Percentiles rank a stretch among this genome's conserved stretches.
These are phyloP conservation scores for Bactericera cockerelli DNA, from an alignment of 1,140 invertebrate genomes.

Conservation along the genomic window DNA sequence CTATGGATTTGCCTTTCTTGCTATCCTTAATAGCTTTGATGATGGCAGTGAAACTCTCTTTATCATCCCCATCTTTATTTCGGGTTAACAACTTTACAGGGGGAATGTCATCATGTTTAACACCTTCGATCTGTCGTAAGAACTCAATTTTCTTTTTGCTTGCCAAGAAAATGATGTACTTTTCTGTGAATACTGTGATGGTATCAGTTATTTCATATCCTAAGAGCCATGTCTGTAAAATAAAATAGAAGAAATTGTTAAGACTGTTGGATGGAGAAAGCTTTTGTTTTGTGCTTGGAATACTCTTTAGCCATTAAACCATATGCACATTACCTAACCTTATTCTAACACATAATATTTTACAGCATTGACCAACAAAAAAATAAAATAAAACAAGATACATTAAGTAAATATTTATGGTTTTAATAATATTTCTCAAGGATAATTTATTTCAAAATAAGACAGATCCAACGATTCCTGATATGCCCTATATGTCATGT, in stretches of 20 bases:
- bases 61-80: constrained; percentile 91
- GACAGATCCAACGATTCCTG: too few relatives aligned
- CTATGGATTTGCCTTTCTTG: constrained; percentile 76
- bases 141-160: constrained; percentile 99
- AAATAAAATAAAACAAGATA: too few relatives aligned
- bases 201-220: constrained; percentile 95
- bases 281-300: too few relatives aligned
- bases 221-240: constrained; percentile 80
- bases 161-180: constrained; percentile 73
- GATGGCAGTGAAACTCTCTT: constrained; percentile 81
- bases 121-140: constrained; percentile 75
- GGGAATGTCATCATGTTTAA: constrained; percentile 72
- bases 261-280: too few relatives aligned
- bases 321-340: too few relatives aligned
- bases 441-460: too few relatives aligned
- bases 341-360: background rate
- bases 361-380: too few relatives aligned
- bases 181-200: constrained; percentile 76
- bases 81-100: constrained; percentile 73
- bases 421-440: too few relatives aligned
- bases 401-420: too few relatives aligned
- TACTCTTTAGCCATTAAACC: too few relatives aligned
- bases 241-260: constrained; percentile 19
- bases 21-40: constrained; percentile 72
- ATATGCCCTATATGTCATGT: too few relatives aligned